Evolutionary conservation across 1,140 invertebrate genomes (phyloP), one percentile per base, ranked within the genome.

Genomic region (Drosophila mojavensis): DNA sequence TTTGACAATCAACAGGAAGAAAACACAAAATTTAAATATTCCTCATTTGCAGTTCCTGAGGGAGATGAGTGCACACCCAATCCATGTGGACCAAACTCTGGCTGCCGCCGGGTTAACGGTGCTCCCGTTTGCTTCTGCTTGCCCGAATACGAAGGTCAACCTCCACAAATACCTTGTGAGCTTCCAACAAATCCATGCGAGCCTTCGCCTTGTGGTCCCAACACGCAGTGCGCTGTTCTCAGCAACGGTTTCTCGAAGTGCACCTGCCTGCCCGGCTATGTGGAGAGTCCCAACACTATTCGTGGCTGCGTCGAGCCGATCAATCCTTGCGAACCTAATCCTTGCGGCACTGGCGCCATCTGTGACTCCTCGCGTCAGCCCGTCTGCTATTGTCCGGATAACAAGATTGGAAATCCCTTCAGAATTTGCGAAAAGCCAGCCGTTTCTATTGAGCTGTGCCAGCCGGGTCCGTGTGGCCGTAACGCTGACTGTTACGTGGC

Each of bases 201-300:
- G 70, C 96, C 96, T 15, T 97, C 96, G 39, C 97, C 97, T 0
- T 98, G 97, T 91, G 97, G 97, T 10, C 96, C 96, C 4, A 98
- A 98, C 81, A 98, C 97, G 3, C 95, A 97, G 83, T 98, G 97
- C 84, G 94, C 96, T 1, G 93, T 97, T 17, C 91, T 97, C 11
- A 93, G 94, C n/a, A 97, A 97, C 85, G 97, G 97, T 43, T 96
- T 97, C 85, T 95, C 97, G 0, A 97, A 97, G 92, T 98, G 97
- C 90, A 97, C 96, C 2, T 98, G 97, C 85, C 93, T 97, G 62
- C 93, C 95, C 64, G 96, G 96, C 17, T 97, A 95, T 88, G 94
- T 97, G 11, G 97, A 97, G 93, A 97, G 96, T 91, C 96, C 96
- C 1, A 97, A 97, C 79, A 97, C 97, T 0, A 95, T 98, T 48